phyloP scores from a whole-genome alignment of 2,113 vertebrate species.

The Leptobrachium leishanense region DNA sequence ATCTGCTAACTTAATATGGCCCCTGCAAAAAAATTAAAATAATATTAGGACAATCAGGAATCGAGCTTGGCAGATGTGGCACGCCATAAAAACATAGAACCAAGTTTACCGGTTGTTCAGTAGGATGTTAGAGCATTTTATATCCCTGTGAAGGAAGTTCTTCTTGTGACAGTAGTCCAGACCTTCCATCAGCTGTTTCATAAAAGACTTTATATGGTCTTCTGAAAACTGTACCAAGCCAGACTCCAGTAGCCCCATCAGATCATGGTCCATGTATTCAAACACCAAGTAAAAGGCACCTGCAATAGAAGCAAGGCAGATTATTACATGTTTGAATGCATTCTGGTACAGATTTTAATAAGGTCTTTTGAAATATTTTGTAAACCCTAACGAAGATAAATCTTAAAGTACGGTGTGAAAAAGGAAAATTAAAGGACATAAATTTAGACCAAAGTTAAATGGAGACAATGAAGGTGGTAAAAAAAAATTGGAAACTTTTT shows the following conservation, averaged over 20 bases:
- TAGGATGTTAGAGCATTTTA: constrained; percentile 97
- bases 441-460: no score
- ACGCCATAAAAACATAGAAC: background rate
- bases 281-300: constrained; percentile 98
- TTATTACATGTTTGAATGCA: background rate
- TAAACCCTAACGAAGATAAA: no score
- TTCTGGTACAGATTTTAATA: no score
- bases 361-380: no score
- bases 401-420: no score
- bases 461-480: no score
- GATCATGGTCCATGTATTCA: constrained; percentile 98
- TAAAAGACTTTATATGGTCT: constrained; percentile 95
- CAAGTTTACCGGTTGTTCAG: constrained; percentile 88
- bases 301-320: constrained; percentile 10
- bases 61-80: no score
- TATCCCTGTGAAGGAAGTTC: constrained; percentile 96
- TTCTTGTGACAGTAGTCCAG: constrained; percentile 98
- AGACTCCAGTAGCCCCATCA: constrained; percentile 97
- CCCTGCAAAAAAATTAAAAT: constrained; percentile 68
- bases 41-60: background rate
- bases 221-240: constrained; percentile 97
- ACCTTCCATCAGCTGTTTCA: constrained; percentile 98
- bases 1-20: constrained; percentile 95
- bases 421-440: no score
- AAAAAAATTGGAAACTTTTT: no score